phyloP scores from a whole-genome alignment of 2,888 invertebrate genomes.

The Poecilus cupreus region DNA sequence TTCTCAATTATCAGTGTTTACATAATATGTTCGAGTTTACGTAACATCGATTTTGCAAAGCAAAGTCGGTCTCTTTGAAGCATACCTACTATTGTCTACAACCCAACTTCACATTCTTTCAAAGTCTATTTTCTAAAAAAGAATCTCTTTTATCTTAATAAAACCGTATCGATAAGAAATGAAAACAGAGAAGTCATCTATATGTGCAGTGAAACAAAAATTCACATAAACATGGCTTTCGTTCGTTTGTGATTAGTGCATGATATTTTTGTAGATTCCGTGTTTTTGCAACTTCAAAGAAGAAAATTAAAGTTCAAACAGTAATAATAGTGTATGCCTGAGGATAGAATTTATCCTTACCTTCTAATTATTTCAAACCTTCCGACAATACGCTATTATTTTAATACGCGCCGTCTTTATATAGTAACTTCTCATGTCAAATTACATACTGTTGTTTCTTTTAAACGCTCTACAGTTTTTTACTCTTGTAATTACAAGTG shows the following conservation, averaged over 20 bases:
- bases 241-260: conserved; percentile 36
- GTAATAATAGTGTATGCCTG: conserved; percentile 45
- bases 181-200: conserved; percentile 6
- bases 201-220: conserved; percentile 22
- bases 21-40: background rate
- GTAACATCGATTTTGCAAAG: background rate
- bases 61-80: conserved; percentile 28
- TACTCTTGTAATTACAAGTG: conserved; percentile 9
- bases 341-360: conserved; percentile 47
- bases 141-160: conserved; percentile 9
- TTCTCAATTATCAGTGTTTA: background rate
- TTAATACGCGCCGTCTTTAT: background rate
- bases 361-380: conserved; percentile 46
- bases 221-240: conserved; percentile 3
- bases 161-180: conserved; percentile 15
- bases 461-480: background rate
- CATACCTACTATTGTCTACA: conserved; percentile 9
- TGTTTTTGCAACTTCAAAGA: conserved; percentile 50
- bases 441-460: background rate
- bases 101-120: background rate
- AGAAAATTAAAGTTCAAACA: conserved; percentile 55
- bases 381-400: conserved; percentile 42
- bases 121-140: conserved; percentile 7
- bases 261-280: conserved; percentile 41
- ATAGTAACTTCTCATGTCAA: conserved; percentile 4